A percentile compares a stretch with the other conserved stretches of the same genome.
Conservation (phyloP, 2,113 vertebrate genomes). For the Carollia perspicillata region DNA sequence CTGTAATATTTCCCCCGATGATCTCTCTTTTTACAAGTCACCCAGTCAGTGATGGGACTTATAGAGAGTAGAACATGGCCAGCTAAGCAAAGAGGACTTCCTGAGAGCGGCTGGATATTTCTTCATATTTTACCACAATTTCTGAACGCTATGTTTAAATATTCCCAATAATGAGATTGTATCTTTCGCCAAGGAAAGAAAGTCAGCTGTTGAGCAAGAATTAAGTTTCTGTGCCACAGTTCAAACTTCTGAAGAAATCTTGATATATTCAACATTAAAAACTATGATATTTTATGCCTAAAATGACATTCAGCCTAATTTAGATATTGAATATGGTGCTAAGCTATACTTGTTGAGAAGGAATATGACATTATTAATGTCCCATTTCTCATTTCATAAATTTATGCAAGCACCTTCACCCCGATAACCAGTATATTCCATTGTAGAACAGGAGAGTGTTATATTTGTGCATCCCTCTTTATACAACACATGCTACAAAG, state of each 20-base stretch:
- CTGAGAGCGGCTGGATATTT: constrained; percentile 17
- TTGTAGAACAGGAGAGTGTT: background rate
- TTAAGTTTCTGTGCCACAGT: constrained; percentile 14
- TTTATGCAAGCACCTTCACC: background rate
- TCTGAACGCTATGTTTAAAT: constrained; percentile 30
- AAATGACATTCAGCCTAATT: constrained; percentile 21
- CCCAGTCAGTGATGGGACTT: background rate
- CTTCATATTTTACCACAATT: constrained; percentile 28
- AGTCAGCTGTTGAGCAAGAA: constrained; percentile 33
- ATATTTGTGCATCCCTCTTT: background rate
- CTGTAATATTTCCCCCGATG: background rate
- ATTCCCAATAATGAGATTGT: background rate
- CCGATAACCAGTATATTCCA: background rate
- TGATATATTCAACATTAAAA: constrained; percentile 19
- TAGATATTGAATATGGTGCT: background rate
- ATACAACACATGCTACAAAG: background rate
- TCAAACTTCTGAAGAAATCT: constrained; percentile 17
- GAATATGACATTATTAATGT: background rate
- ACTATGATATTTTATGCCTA: background rate
- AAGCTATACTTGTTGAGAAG: background rate
- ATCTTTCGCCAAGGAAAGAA: constrained; percentile 17
- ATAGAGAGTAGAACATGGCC: background rate
- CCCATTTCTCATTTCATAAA: constrained; percentile 38
- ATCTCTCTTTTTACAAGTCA: background rate
- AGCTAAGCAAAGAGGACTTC: background rate